phyloP scores from a whole-genome alignment of 1,140 invertebrate species.

The Camponotus pennsylvanicus region DNA sequence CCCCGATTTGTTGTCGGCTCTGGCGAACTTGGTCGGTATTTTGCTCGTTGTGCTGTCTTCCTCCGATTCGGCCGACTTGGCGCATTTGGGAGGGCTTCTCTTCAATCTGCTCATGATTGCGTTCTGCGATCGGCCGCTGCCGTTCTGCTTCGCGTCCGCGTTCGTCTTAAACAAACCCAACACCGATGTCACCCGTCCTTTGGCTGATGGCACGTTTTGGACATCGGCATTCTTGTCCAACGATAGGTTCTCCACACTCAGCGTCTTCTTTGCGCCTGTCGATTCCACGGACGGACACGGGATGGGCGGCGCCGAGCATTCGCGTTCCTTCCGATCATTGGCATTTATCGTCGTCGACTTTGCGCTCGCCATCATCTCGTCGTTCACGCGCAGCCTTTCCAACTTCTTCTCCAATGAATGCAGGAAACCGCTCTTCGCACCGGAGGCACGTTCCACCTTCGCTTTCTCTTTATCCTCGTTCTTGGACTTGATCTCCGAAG shows the following conservation, averaged over 20 bases:
- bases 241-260: slow-evolving; percentile 90
- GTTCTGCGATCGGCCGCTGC: slow-evolving; percentile 61
- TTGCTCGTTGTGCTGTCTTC: slow-evolving; percentile 74
- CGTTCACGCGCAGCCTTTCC: slow-evolving; percentile 83
- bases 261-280: slow-evolving; percentile 86
- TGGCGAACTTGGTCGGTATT: slow-evolving; percentile 81
- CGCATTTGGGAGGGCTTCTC: slow-evolving; percentile 79
- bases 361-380: slow-evolving; percentile 62
- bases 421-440: slow-evolving; percentile 79
- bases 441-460: slow-evolving; percentile 63
- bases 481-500: slow-evolving; percentile 65
- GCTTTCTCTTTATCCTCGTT: slow-evolving; percentile 56
- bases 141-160: slow-evolving; percentile 84
- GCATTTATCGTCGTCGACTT: slow-evolving; percentile 42
- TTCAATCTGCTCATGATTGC: slow-evolving; percentile 79
- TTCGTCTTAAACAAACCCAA: slow-evolving; percentile 90
- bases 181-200: slow-evolving; percentile 89
- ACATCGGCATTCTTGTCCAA: slow-evolving; percentile 44
- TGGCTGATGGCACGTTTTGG: slow-evolving; percentile 78
- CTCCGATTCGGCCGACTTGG: slow-evolving; percentile 61
- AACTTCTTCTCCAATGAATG: slow-evolving; percentile 85
- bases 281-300: slow-evolving; percentile 78
- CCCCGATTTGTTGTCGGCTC: slow-evolving; percentile 68
- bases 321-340: slow-evolving; percentile 79
- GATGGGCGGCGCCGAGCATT: slow-evolving; percentile 88